These are phyloP conservation scores for Lonchura striata DNA, from an alignment of 2,113 vertebrate genomes.

Conservation along the genomic window DNA sequence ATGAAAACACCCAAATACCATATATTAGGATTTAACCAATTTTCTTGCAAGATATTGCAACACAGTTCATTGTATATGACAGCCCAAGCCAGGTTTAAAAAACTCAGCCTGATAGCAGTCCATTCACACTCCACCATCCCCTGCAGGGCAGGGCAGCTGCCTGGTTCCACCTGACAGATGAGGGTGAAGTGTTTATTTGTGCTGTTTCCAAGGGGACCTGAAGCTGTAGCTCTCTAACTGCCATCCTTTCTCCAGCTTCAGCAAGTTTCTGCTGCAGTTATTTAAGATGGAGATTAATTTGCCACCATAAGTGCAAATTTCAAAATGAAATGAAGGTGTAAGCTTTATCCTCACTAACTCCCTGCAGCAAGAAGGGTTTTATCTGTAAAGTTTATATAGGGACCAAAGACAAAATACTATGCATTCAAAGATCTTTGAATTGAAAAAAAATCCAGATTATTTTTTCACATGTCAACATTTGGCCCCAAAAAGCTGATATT, in stretches of 20 bases:
- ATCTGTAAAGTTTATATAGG: neutral
- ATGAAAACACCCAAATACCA: neutral
- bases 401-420: neutral
- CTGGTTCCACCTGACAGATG: rapidly evolving
- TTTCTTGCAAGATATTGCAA: neutral
- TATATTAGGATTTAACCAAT: neutral
- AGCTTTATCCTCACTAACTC: neutral
- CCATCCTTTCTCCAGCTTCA: neutral
- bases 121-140: neutral
- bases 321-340: neutral
- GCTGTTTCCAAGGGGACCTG: neutral
- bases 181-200: neutral
- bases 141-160: neutral
- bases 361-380: neutral
- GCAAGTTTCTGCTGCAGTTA: neutral
- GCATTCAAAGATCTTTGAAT: neutral
- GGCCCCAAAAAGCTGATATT: neutral
- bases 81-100: neutral
- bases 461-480: neutral
- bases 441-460: neutral
- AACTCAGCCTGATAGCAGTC: neutral
- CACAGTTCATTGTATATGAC: neutral
- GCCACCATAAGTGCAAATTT: neutral
- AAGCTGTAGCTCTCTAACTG: neutral
- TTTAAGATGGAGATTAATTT: neutral